Base-by-base conservation (phyloP, 2,113 vertebrate species). In the Okapia johnstoni region DNA sequence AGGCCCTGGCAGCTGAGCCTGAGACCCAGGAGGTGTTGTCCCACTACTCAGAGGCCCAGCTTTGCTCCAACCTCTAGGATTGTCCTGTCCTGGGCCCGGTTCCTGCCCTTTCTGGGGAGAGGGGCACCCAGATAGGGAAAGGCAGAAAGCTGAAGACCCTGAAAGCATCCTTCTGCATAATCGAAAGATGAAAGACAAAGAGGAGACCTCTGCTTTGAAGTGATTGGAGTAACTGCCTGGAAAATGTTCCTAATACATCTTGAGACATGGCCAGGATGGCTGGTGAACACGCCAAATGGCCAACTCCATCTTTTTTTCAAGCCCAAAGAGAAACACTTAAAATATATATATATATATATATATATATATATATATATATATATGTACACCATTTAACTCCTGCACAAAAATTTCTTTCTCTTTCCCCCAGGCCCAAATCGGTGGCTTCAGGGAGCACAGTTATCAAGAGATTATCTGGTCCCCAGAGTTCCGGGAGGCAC, bases 321-420 rank as follows among this genome's bases (percentile, higher is more conserved):
- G 92, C 66, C 86, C 85, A 93, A 85, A 97, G 93, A 97, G 92
- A 97, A 96, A 95, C 70, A 94, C 77, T 97, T n/a, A 1, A 30
- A 61, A 61, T 57, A 57, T 57, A 57, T 57, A 23, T 21, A 97
- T 86, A 52, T 61, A 61, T n/a, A 4, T 40, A 4, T 40, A 3
- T 40, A 40, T 40, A 40, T 40, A 40, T 52, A 57, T 57, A 57
- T 63, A 76, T 8, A 77, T 16, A 30, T 26, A 97, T 88, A 48
- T 70, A 58, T n/a, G 80, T 97, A 93, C 50, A 94, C 97, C 58
- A 93, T 96, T 98, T 96, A 98, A 96, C 96, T 98, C 84, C 94
- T 96, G 85, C 97, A 97, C 86, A 93, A 93, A 97, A 96, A 96
- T 94, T 91, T 85, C 93, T 91, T 93, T 96, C 94, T 97, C 94